phyloP scores from a whole-genome alignment of 2,113 vertebrate species.

The Opisthocomus hoazin region DNA sequence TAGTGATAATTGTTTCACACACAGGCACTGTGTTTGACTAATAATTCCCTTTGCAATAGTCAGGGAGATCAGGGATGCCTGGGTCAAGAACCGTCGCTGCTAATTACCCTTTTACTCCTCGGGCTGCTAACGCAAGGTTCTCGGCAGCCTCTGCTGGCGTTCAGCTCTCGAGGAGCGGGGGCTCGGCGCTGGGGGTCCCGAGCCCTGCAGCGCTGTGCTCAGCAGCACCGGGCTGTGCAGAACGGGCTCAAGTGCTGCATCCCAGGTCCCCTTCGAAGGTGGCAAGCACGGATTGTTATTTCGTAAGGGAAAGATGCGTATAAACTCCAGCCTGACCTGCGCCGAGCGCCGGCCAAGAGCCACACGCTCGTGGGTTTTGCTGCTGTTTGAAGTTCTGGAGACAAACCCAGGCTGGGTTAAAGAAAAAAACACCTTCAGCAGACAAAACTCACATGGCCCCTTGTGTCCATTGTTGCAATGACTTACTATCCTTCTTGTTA shows the following conservation, averaged over 20 bases:
- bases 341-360: background rate
- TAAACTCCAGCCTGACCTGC: background rate
- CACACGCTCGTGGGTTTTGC: accelerated
- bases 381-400: background rate
- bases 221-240: no score
- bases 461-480: background rate
- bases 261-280: background rate
- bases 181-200: accelerated
- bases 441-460: accelerated
- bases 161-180: background rate
- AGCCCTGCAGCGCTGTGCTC: accelerated
- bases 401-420: background rate
- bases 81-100: background rate
- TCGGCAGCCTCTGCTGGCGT: background rate
- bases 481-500: background rate
- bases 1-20: background rate
- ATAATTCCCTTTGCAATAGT: background rate
- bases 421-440: background rate
- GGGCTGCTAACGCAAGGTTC: background rate
- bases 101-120: background rate
- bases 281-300: accelerated
- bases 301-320: background rate
- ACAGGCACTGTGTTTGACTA: background rate
- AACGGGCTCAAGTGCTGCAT: background rate
- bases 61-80: background rate